Conservation (phyloP, 2,888 invertebrate genomes). For the Trissolcus brochymenae region DNA sequence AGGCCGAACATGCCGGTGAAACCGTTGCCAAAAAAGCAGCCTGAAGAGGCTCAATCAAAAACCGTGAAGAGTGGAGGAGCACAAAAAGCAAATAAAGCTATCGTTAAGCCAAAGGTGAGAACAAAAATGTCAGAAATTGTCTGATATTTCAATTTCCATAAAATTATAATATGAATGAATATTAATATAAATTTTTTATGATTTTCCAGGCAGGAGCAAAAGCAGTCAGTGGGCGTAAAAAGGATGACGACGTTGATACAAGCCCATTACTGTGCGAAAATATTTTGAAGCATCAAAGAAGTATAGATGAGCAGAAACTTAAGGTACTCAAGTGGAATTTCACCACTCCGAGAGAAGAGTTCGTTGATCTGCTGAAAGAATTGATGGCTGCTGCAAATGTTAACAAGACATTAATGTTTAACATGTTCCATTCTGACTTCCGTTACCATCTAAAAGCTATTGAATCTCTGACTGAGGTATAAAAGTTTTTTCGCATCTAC, state of each 20-base stretch:
- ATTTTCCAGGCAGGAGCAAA: conserved; percentile 63
- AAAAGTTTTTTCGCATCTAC: background rate
- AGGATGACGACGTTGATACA: conserved; percentile 90
- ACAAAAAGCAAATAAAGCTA: conserved; percentile 77
- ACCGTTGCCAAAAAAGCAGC: conserved; percentile 81
- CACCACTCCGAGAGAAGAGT: conserved; percentile 93
- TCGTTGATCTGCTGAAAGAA: conserved; percentile 92
- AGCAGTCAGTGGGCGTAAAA: conserved; percentile 80
- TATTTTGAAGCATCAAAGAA: conserved; percentile 92
- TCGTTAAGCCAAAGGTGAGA: conserved; percentile 79
- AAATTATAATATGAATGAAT: background rate
- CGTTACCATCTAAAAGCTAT: conserved; percentile 96
- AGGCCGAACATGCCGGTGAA: conserved; percentile 90
- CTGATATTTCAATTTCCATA: background rate
- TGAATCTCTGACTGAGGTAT: conserved; percentile 87
- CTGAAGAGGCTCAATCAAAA: conserved; percentile 79
- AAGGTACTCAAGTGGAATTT: conserved; percentile 98
- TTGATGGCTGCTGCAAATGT: conserved; percentile 93
- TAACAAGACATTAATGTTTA: conserved; percentile 89
- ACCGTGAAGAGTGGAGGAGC: conserved; percentile 79
- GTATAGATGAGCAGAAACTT: conserved; percentile 95
- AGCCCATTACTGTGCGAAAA: conserved; percentile 84
- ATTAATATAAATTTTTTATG: background rate
- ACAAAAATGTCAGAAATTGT: background rate
- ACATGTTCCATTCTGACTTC: conserved; percentile 97